These are phyloP conservation scores for Zaprionus davidi DNA, from an alignment of 1,140 invertebrate genomes.

Conservation along the genomic window DNA sequence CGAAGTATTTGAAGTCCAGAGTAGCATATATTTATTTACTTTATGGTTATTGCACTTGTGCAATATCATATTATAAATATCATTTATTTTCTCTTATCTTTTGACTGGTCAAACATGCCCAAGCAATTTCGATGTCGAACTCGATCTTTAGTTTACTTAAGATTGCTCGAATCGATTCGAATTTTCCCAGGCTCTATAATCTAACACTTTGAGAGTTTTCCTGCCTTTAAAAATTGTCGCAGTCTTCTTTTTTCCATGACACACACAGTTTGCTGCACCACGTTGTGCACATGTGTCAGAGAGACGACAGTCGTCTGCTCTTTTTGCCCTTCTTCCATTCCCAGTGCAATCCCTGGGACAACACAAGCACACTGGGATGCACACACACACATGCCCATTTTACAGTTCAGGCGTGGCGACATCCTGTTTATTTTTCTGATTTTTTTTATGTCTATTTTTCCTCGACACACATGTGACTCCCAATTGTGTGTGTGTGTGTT, in stretches of 20 bases:
- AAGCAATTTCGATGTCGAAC: neutral
- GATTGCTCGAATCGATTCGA: conserved; percentile 8
- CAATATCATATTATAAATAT: neutral
- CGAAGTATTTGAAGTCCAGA: too few relatives aligned
- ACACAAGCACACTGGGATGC: neutral
- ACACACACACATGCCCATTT: conserved; percentile 26
- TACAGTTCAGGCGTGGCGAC: conserved; percentile 62
- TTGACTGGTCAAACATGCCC: conserved; percentile 18
- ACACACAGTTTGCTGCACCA: conserved; percentile 29
- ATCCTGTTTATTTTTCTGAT: conserved; percentile 73
- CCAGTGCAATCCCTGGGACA: conserved; percentile 9
- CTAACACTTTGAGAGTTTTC: conserved; percentile 30
- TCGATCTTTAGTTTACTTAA: conserved; percentile 23
- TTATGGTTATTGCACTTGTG: neutral
- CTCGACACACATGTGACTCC: conserved; percentile 47
- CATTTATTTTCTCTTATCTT: conserved; percentile 1
- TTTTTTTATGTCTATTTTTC: conserved; percentile 52
- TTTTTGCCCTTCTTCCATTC: conserved; percentile 32
- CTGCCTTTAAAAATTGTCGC: conserved; percentile 20
- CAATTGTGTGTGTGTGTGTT: conserved; percentile 8
- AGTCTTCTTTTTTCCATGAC: conserved; percentile 21
- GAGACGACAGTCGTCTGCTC: conserved; percentile 27
- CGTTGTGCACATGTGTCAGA: conserved; percentile 71
- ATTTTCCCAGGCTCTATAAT: conserved; percentile 44
- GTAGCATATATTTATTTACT: neutral